These are phyloP conservation scores for Salmo trutta DNA, from an alignment of 2,797 vertebrate species.

Conservation along the genomic window DNA sequence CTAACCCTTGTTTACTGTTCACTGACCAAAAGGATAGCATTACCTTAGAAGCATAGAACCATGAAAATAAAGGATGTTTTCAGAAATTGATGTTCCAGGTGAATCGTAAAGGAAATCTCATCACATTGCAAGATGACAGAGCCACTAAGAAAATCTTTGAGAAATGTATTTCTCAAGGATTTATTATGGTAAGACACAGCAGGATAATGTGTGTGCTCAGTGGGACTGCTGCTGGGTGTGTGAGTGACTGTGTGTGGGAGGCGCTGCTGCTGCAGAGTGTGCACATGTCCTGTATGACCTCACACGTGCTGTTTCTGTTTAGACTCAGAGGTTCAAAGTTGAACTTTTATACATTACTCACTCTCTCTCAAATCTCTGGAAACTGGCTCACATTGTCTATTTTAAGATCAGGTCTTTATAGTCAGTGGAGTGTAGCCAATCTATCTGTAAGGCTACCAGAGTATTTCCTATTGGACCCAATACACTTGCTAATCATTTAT, in stretches of 20 bases:
- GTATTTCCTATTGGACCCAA: background rate
- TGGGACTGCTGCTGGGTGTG: background rate
- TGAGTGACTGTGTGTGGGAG: conserved; percentile 13
- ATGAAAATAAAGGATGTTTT: too few relatives aligned
- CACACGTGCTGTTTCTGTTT: conserved; percentile 57
- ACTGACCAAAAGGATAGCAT: too few relatives aligned
- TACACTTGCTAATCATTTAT: background rate
- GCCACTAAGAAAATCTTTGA: too few relatives aligned
- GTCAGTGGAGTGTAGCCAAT: background rate
- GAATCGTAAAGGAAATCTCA: too few relatives aligned
- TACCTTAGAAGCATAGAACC: too few relatives aligned
- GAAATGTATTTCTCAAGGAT: too few relatives aligned
- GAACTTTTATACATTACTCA: conserved; percentile 18
- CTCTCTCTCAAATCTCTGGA: conserved; percentile 34
- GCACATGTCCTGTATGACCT: conserved; percentile 60
- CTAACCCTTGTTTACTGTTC: background rate
- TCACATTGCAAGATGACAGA: too few relatives aligned
- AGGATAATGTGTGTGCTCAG: background rate
- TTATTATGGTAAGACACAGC: too few relatives aligned
- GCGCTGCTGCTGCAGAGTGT: conserved; percentile 21
- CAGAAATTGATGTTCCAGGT: too few relatives aligned
- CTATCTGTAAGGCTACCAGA: background rate
- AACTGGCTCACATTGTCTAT: conserved; percentile 19
- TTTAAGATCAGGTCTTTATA: background rate
- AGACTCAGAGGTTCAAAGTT: conserved; percentile 25